Conservation (phyloP, 2,888 invertebrate genomes). For the Hyppa rectilinea region DNA sequence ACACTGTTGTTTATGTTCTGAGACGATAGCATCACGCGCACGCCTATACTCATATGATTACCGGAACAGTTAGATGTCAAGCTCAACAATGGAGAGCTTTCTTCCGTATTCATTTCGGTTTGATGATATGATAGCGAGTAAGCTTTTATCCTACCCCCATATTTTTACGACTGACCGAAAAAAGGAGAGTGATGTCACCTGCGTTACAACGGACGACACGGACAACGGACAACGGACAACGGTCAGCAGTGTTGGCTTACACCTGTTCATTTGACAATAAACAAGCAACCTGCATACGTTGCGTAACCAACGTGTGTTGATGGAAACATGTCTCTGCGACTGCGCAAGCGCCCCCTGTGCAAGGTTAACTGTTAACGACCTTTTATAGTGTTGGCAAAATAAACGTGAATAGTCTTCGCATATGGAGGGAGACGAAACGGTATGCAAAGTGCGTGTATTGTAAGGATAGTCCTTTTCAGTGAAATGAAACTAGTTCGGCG, state of each 20-base stretch:
- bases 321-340: slow-evolving; percentile 48
- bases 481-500: neutral
- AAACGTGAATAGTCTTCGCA: slow-evolving; percentile 5
- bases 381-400: slow-evolving; percentile 15
- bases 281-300: slow-evolving; percentile 39
- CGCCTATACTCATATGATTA: neutral
- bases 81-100: slow-evolving; percentile 7
- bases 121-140: neutral
- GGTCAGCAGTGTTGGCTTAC: neutral
- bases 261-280: slow-evolving; percentile 16
- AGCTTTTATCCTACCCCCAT: neutral
- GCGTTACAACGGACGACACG: no score
- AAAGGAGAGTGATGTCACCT: no score
- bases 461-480: neutral
- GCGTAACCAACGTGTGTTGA: slow-evolving; percentile 55
- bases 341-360: slow-evolving; percentile 24
- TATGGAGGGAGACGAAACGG: slow-evolving; percentile 31
- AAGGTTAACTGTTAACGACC: slow-evolving; percentile 17
- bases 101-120: neutral
- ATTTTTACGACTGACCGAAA: neutral
- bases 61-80: slow-evolving; percentile 13
- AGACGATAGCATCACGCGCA: neutral
- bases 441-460: slow-evolving; percentile 38
- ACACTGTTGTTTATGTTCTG: neutral
- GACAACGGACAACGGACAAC: no score